Evolutionary conservation across 2,888 invertebrate genomes (phyloP).

Genomic region (Autographa pulchrina): DNA sequence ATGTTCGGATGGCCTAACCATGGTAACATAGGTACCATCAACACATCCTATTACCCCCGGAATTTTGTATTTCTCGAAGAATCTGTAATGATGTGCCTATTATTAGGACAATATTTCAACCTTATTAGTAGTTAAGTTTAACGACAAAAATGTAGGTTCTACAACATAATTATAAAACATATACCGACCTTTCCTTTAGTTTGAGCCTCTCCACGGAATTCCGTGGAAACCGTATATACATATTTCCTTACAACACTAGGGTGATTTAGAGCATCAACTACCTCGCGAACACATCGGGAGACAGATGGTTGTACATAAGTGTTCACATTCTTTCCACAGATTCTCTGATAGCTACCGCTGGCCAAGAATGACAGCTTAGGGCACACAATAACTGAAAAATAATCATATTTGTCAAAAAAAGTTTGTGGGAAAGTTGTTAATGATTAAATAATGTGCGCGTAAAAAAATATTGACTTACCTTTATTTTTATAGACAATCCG

Average conservation of each 20-base stretch:
- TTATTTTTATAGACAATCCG: too few species aligned
- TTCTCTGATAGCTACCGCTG: constrained; percentile 12
- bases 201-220: constrained; percentile 8
- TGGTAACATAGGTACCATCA: constrained; percentile 19
- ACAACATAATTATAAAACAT: neutral
- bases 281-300: neutral
- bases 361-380: constrained; percentile 16
- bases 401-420: too few species aligned
- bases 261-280: neutral
- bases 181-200: neutral
- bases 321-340: constrained; percentile 5
- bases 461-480: too few species aligned
- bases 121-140: too few species aligned
- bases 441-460: too few species aligned
- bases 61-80: constrained; percentile 14
- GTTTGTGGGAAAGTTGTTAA: too few species aligned
- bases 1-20: constrained; percentile 25
- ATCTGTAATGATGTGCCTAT: too few species aligned
- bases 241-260: neutral
- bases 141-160: neutral
- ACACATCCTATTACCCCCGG: constrained; percentile 20
- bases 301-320: neutral
- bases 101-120: too few species aligned
- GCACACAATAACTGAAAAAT: too few species aligned
- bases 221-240: constrained; percentile 10